Percentiles rank a stretch among this genome's conserved stretches.
These are phyloP conservation scores for Carcharodon carcharias DNA, from an alignment of 2,797 vertebrate genomes.

Conservation along the genomic window DNA sequence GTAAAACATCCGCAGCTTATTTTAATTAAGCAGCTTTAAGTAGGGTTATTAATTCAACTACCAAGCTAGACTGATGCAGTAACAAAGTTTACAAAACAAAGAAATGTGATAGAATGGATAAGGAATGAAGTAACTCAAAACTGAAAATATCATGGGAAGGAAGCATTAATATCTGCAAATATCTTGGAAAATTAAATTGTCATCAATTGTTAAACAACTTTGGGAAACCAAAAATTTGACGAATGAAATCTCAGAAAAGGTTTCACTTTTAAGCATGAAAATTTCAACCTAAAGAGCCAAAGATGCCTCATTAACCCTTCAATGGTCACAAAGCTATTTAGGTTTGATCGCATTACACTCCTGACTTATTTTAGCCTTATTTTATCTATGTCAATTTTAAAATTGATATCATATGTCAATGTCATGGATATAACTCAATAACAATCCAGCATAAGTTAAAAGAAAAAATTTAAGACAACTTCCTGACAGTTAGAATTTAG, in stretches of 20 bases:
- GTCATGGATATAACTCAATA: neutral
- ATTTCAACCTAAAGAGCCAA: neutral
- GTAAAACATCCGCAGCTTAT: neutral
- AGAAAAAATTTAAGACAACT: neutral
- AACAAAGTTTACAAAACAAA: neutral
- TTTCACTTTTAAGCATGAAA: neutral
- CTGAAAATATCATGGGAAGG: neutral
- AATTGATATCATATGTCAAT: neutral
- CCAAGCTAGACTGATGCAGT: neutral
- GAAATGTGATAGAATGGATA: neutral
- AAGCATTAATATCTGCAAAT: neutral
- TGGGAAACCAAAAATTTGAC: neutral
- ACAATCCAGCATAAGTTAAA: neutral
- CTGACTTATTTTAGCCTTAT: neutral
- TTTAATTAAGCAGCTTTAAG: neutral
- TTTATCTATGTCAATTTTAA: neutral
- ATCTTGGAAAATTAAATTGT: neutral
- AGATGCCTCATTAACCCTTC: neutral
- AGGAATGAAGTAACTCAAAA: neutral
- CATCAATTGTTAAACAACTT: neutral
- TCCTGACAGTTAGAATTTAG: neutral
- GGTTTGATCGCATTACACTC: neutral
- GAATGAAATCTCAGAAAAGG: neutral
- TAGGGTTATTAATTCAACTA: neutral
- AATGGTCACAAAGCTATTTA: neutral